These are phyloP conservation scores for Lagocephalus sceleratus DNA, from an alignment of 2,797 vertebrate species.

Conservation along the genomic window DNA sequence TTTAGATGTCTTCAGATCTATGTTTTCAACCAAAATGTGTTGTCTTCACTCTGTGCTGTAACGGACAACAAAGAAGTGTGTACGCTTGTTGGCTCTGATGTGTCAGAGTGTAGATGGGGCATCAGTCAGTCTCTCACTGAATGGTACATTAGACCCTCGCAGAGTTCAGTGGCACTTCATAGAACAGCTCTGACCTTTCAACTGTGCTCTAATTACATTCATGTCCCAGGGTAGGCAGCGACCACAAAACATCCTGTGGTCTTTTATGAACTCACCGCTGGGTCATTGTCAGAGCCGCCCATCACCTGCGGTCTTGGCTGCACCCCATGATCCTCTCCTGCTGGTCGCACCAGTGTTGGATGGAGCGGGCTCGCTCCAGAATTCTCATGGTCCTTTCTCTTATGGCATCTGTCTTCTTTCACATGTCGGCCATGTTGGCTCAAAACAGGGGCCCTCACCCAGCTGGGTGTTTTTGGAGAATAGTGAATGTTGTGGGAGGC, in stretches of 20 bases:
- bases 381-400: slow-evolving; percentile 60
- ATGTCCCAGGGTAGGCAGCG: slow-evolving; percentile 69
- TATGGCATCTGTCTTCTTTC: slow-evolving; percentile 71
- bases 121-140: slow-evolving; percentile 63
- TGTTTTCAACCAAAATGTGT: slow-evolving; percentile 44
- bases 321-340: slow-evolving; percentile 59
- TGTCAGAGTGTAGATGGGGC: slow-evolving; percentile 43
- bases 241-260: slow-evolving; percentile 70
- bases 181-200: slow-evolving; percentile 75
- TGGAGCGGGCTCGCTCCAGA: slow-evolving; percentile 52
- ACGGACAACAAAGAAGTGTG: slow-evolving; percentile 55
- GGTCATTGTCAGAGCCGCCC: slow-evolving; percentile 70
- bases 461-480: slow-evolving; percentile 43
- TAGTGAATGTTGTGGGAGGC: slow-evolving; percentile 37
- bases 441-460: slow-evolving; percentile 37
- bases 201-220: slow-evolving; percentile 80
- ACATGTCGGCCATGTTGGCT: slow-evolving; percentile 70
- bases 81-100: slow-evolving; percentile 41
- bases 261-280: slow-evolving; percentile 76
- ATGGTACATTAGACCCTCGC: slow-evolving; percentile 68
- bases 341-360: slow-evolving; percentile 53
- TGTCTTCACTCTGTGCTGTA: slow-evolving; percentile 33
- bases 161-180: slow-evolving; percentile 68
- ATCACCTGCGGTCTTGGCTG: slow-evolving; percentile 77
- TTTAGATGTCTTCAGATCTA: slow-evolving; percentile 33